These are phyloP conservation scores for Eristalinus sepulchralis DNA, from an alignment of 2,888 invertebrate genomes.

Conservation along the genomic window DNA sequence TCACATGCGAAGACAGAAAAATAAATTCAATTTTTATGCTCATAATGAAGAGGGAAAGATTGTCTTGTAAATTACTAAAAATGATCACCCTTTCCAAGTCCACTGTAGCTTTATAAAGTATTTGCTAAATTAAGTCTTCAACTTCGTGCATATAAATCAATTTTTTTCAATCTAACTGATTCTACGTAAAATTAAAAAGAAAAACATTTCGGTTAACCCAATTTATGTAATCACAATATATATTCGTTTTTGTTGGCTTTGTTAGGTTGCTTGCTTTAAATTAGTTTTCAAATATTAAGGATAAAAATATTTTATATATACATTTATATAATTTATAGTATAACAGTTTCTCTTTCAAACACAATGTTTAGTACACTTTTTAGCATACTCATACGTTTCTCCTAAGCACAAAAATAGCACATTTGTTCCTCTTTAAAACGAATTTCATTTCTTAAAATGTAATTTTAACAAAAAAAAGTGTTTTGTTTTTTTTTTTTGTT, in stretches of 20 bases:
- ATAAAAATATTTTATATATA: not conserved
- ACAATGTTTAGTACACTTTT: conserved; percentile 1
- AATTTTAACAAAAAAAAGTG: not conserved
- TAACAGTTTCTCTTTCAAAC: not conserved
- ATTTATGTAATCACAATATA: not conserved
- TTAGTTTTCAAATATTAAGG: not conserved
- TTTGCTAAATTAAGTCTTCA: too few species aligned
- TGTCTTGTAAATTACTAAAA: too few species aligned
- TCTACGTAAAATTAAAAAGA: not conserved
- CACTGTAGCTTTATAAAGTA: too few species aligned
- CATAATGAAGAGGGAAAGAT: too few species aligned
- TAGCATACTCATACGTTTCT: conserved; percentile 23
- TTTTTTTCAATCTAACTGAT: too few species aligned
- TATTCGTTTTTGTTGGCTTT: conserved; percentile 1
- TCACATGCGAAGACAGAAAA: too few species aligned
- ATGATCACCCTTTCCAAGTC: too few species aligned
- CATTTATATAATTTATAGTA: not conserved
- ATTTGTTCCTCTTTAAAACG: conserved; percentile 60
- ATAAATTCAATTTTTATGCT: too few species aligned
- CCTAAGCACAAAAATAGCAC: conserved; percentile 7
- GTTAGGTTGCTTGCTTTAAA: conserved; percentile 29
- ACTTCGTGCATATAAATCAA: too few species aligned
- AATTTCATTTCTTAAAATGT: conserved; percentile 53
- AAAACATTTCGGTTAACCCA: not conserved
- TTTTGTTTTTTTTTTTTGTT: not conserved